Evolutionary conservation across 2,888 invertebrate genomes (phyloP).

Genomic region (Gnatocerus cornutus): DNA sequence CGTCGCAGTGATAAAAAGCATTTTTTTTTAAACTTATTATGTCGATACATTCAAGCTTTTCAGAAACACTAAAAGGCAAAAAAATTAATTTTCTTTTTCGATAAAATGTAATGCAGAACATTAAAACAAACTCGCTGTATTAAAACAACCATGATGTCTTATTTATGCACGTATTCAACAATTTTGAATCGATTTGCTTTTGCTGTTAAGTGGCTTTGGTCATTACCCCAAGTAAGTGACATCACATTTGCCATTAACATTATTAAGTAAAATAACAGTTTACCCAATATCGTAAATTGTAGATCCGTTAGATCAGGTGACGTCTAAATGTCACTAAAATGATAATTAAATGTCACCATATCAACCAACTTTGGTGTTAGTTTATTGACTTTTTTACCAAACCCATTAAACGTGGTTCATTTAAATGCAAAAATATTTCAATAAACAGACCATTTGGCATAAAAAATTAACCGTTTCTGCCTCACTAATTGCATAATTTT

Average conservation of each 20-base stretch:
- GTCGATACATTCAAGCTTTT: too few relatives aligned
- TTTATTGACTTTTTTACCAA: not conserved
- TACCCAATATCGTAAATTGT: constrained; percentile 12
- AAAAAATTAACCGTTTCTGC: not conserved
- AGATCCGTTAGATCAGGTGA: constrained; percentile 9
- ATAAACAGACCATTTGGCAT: not conserved
- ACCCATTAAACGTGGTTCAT: not conserved
- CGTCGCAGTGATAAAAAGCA: too few relatives aligned
- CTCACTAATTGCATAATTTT: constrained; percentile 30
- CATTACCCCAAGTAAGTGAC: too few relatives aligned
- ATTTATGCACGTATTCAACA: too few relatives aligned
- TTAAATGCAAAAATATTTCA: not conserved
- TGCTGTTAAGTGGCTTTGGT: too few relatives aligned
- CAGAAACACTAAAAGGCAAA: too few relatives aligned
- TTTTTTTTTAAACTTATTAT: too few relatives aligned
- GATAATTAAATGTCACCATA: constrained; percentile 3
- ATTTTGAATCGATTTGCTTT: too few relatives aligned
- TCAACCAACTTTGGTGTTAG: not conserved
- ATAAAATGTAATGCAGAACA: too few relatives aligned
- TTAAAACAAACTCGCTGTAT: too few relatives aligned
- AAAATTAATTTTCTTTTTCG: too few relatives aligned
- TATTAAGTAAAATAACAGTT: constrained; percentile 15
- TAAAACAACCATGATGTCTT: too few relatives aligned
- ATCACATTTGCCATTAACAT: not conserved
- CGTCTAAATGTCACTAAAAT: not conserved